Evolutionary conservation across 1,140 invertebrate genomes (phyloP).

Genomic region (Tetramorium alpestre): DNA sequence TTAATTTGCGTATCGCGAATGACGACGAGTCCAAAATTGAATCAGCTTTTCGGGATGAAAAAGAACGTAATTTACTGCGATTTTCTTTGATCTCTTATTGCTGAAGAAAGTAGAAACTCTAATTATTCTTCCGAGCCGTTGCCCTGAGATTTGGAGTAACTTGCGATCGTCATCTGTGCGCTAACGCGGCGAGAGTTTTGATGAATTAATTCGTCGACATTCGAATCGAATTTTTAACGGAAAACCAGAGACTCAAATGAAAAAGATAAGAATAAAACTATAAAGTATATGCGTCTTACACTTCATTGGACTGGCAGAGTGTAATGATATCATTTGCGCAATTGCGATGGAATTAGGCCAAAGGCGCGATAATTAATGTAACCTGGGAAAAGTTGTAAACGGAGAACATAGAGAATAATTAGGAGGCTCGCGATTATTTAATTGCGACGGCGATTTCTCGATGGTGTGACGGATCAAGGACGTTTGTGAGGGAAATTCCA

Average conservation of each 20-base stretch:
- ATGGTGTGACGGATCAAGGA: too few relatives aligned
- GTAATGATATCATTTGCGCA: too few relatives aligned
- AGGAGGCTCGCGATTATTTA: too few relatives aligned
- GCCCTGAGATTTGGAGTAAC: background rate
- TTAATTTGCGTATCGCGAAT: background rate
- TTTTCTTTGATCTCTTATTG: background rate
- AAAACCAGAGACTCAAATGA: background rate
- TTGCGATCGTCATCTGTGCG: background rate
- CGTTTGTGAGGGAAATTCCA: too few relatives aligned
- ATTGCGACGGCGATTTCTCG: too few relatives aligned
- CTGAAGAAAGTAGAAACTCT: conserved; percentile 49
- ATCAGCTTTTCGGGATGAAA: background rate
- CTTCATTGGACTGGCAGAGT: background rate
- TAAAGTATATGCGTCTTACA: background rate
- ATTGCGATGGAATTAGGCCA: too few relatives aligned
- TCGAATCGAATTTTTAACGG: background rate
- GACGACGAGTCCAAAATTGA: background rate
- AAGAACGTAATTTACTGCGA: background rate
- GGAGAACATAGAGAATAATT: too few relatives aligned
- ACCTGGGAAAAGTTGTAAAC: too few relatives aligned
- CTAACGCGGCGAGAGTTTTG: background rate
- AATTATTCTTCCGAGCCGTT: conserved; percentile 13
- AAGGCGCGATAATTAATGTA: too few relatives aligned
- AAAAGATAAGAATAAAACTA: background rate
- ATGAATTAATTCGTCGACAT: background rate